phyloP scores from a whole-genome alignment of 2,113 vertebrate genomes.

The Blennius ocellaris region DNA sequence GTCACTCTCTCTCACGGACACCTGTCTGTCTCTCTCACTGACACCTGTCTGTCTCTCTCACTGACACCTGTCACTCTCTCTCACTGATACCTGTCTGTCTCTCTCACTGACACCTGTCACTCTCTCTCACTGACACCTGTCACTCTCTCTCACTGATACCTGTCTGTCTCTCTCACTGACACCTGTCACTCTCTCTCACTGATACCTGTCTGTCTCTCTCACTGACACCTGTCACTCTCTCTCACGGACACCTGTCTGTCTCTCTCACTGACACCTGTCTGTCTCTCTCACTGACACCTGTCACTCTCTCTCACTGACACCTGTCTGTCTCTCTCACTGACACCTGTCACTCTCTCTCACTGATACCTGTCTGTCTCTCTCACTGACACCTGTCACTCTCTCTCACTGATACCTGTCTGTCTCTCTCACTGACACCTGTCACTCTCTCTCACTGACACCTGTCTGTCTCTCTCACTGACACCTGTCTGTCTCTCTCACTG shows the following conservation, averaged over 20 bases:
- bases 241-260: not conserved
- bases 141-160: not conserved
- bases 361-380: constrained; percentile 19
- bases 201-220: too few species aligned
- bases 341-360: not conserved
- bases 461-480: not conserved
- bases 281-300: constrained; percentile 5
- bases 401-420: too few species aligned
- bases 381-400: not conserved
- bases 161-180: constrained; percentile 9
- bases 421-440: constrained; percentile 6
- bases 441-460: not conserved
- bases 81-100: too few species aligned
- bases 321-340: not conserved
- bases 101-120: constrained; percentile 3
- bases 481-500: constrained; percentile 10
- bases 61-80: not conserved
- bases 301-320: constrained; percentile 1
- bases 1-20: not conserved
- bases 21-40: not conserved
- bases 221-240: not conserved
- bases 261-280: too few species aligned
- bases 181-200: too few species aligned
- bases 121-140: not conserved
- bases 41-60: constrained; percentile 15